Conservation (phyloP, 2,888 invertebrate species). For the Meliscaeva auricollis region DNA sequence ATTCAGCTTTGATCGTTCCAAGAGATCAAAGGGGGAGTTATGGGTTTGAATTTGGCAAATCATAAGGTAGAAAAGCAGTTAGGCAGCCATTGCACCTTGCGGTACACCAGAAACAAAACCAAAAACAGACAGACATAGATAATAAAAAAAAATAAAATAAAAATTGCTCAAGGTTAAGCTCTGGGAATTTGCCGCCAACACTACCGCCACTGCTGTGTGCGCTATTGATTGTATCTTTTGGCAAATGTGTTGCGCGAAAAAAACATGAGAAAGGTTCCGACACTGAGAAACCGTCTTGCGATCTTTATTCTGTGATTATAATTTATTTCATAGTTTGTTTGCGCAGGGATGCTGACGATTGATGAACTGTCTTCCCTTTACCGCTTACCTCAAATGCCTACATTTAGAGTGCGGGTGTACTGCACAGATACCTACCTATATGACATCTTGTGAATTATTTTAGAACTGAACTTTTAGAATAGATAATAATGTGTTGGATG, state of each 20-base stretch:
- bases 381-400: not conserved
- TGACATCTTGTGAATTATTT: slow-evolving; percentile 8
- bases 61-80: slow-evolving; percentile 49
- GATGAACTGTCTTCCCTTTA: not conserved
- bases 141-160: not conserved
- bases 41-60: slow-evolving; percentile 55
- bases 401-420: not conserved
- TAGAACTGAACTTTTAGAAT: slow-evolving; percentile 28
- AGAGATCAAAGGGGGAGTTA: not conserved
- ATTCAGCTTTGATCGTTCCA: slow-evolving; percentile 9
- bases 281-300: slow-evolving; percentile 49
- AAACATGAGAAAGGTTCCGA: slow-evolving; percentile 74
- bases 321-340: slow-evolving; percentile 32
- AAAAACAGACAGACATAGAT: slow-evolving; percentile 26
- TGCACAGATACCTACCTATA: not conserved
- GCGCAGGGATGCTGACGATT: slow-evolving; percentile 60
- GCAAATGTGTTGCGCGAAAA: slow-evolving; percentile 59
- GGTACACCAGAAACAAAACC: slow-evolving; percentile 43
- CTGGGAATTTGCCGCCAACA: slow-evolving; percentile 59
- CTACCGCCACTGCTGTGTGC: not conserved
- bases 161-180: slow-evolving; percentile 70
- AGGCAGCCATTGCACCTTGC: slow-evolving; percentile 72
- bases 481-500: slow-evolving; percentile 11
- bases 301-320: slow-evolving; percentile 43
- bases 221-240: slow-evolving; percentile 67